phyloP scores from a whole-genome alignment of 2,113 vertebrate species.

The Bombycilla garrulus region DNA sequence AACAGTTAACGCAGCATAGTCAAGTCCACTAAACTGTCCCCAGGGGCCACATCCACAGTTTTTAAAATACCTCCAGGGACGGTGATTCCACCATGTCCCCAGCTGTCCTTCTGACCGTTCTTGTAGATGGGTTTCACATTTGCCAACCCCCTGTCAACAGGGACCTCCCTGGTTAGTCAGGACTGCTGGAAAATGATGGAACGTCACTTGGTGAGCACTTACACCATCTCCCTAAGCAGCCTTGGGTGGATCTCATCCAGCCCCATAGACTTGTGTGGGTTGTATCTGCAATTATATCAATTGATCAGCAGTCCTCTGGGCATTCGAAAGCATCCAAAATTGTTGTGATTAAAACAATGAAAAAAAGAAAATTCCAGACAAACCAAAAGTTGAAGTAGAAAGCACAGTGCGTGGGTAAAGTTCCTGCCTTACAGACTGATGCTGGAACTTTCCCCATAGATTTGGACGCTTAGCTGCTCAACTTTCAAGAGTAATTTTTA shows the following conservation, averaged over 20 bases:
- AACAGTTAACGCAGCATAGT: not conserved
- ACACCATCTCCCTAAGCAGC: not conserved
- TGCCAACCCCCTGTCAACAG: not conserved
- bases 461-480: constrained; percentile 50
- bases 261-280: not conserved
- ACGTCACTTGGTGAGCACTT: not conserved
- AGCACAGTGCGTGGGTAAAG: not conserved
- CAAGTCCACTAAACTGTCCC: not conserved
- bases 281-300: not conserved
- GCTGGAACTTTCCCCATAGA: not conserved
- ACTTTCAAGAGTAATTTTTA: constrained; percentile 56
- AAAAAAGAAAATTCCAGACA: not conserved
- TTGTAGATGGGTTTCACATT: not conserved
- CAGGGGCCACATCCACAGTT: not conserved
- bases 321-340: not conserved
- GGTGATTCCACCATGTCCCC: not conserved
- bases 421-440: not conserved
- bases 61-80: not conserved
- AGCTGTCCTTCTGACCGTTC: not conserved
- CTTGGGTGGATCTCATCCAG: not conserved
- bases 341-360: not conserved
- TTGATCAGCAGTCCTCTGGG: not conserved
- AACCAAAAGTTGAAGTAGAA: not conserved
- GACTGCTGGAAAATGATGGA: not conserved
- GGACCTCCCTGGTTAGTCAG: not conserved